phyloP scores from a whole-genome alignment of 2,888 invertebrate genomes.

The Amphimallon solstitiale region DNA sequence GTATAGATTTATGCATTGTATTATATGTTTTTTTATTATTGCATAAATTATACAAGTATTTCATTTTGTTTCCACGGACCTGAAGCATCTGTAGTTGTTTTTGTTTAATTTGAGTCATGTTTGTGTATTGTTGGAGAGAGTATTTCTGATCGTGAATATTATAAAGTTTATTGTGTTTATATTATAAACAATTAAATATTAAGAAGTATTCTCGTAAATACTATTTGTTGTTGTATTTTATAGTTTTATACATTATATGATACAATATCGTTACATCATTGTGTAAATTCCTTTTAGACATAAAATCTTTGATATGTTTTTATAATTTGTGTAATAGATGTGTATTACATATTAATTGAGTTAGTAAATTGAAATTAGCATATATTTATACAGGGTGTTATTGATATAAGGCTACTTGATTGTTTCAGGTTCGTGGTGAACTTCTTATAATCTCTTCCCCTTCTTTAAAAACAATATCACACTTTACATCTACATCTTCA shows the following conservation, averaged over 20 bases:
- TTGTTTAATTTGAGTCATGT: not conserved
- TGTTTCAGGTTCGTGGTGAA: conserved; percentile 68
- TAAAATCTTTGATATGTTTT: too few species aligned
- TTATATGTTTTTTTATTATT: too few species aligned
- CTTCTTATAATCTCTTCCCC: conserved; percentile 37
- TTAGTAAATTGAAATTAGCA: conserved; percentile 4
- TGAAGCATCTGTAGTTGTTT: conserved; percentile 50
- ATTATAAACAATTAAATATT: not conserved
- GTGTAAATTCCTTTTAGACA: too few species aligned
- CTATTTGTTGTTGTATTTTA: not conserved
- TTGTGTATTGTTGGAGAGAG: not conserved
- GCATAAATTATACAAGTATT: too few species aligned
- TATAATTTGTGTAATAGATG: not conserved
- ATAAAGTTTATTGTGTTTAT: not conserved
- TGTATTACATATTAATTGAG: not conserved
- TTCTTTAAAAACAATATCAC: not conserved
- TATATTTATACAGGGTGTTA: not conserved
- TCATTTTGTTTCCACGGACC: conserved; percentile 51
- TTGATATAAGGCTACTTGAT: conserved; percentile 47
- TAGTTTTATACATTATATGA: conserved; percentile 35
- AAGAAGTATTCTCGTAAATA: not conserved
- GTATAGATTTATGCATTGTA: conserved; percentile 33
- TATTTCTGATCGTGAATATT: not conserved
- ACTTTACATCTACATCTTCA: conserved; percentile 3
- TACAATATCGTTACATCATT: too few species aligned